Conservation (phyloP, 2,797 vertebrate genomes). For the Poliocrania exsul region DNA sequence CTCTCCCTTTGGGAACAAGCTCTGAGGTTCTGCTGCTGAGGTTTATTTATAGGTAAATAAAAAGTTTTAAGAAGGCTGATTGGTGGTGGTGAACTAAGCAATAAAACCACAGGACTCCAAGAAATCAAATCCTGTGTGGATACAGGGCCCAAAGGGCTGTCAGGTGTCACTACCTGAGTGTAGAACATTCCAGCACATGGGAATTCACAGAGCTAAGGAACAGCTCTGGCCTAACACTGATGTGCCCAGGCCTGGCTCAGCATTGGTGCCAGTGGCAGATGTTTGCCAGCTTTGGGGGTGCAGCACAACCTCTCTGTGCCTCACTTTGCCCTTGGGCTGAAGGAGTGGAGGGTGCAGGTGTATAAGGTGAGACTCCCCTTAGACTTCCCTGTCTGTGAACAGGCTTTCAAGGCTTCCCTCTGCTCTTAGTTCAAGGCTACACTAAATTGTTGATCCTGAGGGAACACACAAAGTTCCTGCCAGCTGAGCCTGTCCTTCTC, state of each 20-base stretch:
- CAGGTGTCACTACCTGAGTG: rapidly evolving
- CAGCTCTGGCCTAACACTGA: not conserved
- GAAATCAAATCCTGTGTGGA: not conserved
- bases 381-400: not conserved
- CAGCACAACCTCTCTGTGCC: not conserved
- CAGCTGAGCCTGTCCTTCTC: not conserved
- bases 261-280: not conserved
- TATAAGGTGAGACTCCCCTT: not conserved
- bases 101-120: not conserved
- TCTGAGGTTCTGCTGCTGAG: not conserved
- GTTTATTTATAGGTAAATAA: not conserved
- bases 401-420: not conserved
- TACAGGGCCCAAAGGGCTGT: not conserved
- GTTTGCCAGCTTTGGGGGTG: not conserved
- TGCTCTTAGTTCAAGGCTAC: not conserved
- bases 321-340: not conserved
- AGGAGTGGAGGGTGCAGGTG: not conserved
- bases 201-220: not conserved
- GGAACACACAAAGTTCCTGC: not conserved
- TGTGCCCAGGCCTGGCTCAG: not conserved
- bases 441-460: not conserved
- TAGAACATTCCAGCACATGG: rapidly evolving
- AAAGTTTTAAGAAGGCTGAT: not conserved
- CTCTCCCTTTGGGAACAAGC: not conserved
- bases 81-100: not conserved